These are phyloP conservation scores for Calameuta idolon DNA, from an alignment of 2,888 invertebrate species.

Conservation along the genomic window DNA sequence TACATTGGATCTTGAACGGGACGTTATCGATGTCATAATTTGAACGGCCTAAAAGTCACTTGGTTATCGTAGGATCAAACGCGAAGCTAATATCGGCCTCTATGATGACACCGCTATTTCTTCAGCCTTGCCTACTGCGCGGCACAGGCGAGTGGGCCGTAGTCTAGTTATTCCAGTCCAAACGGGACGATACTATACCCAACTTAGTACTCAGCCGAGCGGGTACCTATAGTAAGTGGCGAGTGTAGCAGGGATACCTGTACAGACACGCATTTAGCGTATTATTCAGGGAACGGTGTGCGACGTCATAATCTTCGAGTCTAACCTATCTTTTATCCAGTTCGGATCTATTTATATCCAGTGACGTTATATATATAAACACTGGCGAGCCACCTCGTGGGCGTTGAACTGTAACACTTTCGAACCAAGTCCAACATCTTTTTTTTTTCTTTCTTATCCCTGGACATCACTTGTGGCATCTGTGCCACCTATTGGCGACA, in stretches of 20 bases:
- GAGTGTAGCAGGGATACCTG: neutral
- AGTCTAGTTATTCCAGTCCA: neutral
- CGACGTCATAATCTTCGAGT: neutral
- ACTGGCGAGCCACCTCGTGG: neutral
- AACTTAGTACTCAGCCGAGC: neutral
- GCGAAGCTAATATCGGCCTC: neutral
- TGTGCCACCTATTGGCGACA: too few relatives aligned
- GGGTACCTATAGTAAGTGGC: neutral
- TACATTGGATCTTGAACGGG: neutral
- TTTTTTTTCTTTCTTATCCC: neutral
- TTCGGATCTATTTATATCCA: constrained; percentile 1
- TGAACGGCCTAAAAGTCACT: neutral
- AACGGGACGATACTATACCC: neutral
- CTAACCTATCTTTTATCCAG: neutral
- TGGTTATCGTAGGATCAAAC: neutral
- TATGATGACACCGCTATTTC: neutral
- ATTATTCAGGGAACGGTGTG: neutral
- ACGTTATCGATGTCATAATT: neutral
- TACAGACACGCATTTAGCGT: neutral
- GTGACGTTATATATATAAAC: constrained; percentile 6
- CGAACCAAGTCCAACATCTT: neutral
- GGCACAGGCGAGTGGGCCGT: neutral
- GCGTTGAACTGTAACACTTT: neutral
- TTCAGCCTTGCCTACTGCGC: neutral
- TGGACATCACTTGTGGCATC: neutral